These are phyloP conservation scores for Plectropomus leopardus DNA, from an alignment of 2,113 vertebrate species.

Conservation along the genomic window DNA sequence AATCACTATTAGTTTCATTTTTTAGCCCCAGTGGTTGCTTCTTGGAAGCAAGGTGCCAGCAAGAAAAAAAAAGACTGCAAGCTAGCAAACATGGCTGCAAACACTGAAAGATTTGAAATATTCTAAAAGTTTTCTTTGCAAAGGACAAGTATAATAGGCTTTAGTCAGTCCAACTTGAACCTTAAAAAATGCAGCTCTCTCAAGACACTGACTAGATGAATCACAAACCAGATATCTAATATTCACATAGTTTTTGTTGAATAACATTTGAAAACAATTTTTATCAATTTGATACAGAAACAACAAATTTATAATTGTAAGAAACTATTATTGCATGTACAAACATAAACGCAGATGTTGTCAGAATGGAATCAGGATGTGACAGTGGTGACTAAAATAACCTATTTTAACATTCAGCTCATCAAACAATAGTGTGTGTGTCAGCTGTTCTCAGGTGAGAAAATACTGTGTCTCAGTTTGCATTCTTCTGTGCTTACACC, in stretches of 20 bases:
- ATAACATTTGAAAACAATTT: background rate
- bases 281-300: background rate
- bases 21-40: too few relatives aligned
- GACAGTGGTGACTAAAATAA: background rate
- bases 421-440: background rate
- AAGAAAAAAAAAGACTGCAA: background rate
- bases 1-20: too few relatives aligned
- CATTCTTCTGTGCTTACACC: too few relatives aligned
- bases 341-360: background rate
- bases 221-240: background rate
- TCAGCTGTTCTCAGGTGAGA: background rate
- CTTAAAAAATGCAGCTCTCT: background rate
- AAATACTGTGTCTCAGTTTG: too few relatives aligned
- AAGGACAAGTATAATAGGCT: background rate
- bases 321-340: background rate
- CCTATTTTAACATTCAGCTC: background rate
- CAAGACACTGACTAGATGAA: background rate
- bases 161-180: too few relatives aligned
- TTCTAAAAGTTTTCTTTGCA: background rate
- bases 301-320: background rate
- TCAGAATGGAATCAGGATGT: background rate
- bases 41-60: too few relatives aligned
- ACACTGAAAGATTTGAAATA: background rate
- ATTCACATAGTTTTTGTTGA: background rate
- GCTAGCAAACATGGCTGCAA: background rate